Evolutionary conservation across 2,888 invertebrate genomes (phyloP).

Genomic region (Apodemia mormo): DNA sequence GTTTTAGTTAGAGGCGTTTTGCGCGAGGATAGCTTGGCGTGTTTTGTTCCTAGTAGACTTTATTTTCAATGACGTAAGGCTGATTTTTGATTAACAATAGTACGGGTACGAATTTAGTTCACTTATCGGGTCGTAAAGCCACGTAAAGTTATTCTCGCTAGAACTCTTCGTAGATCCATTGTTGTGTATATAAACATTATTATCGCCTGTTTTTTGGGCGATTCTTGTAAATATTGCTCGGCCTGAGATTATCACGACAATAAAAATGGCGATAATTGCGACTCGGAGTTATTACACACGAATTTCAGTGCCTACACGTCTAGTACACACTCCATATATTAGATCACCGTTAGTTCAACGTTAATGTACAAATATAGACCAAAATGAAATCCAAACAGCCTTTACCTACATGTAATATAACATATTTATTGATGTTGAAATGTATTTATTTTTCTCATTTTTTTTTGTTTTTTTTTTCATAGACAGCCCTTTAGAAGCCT

Average conservation of each 20-base stretch:
- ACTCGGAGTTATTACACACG: constrained; percentile 19
- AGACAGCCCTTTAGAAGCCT: constrained; percentile 60
- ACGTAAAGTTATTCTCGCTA: constrained; percentile 63
- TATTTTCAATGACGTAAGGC: constrained; percentile 70
- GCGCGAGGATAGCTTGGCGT: constrained; percentile 66
- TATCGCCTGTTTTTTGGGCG: constrained; percentile 46
- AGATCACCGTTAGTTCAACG: constrained; percentile 68
- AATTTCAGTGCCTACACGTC: constrained; percentile 53
- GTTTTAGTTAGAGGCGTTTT: constrained; percentile 37
- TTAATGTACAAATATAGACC: constrained; percentile 77
- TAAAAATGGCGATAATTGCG: constrained; percentile 42
- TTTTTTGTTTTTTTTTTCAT: constrained; percentile 45
- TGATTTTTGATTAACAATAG: constrained; percentile 68
- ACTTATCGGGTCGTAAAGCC: constrained; percentile 43
- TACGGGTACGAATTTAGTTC: constrained; percentile 65
- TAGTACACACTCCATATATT: constrained; percentile 50
- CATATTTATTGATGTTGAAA: constrained; percentile 59
- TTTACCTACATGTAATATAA: constrained; percentile 55
- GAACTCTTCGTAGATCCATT: constrained; percentile 26
- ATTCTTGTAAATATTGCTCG: constrained; percentile 52
- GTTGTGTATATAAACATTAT: constrained; percentile 53
- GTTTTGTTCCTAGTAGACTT: constrained; percentile 76
- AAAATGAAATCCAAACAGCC: constrained; percentile 69
- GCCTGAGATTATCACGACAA: constrained; percentile 62
- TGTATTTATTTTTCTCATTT: constrained; percentile 50